phyloP scores from a whole-genome alignment of 2,113 vertebrate genomes.

The Brachypteracias leptosomus region DNA sequence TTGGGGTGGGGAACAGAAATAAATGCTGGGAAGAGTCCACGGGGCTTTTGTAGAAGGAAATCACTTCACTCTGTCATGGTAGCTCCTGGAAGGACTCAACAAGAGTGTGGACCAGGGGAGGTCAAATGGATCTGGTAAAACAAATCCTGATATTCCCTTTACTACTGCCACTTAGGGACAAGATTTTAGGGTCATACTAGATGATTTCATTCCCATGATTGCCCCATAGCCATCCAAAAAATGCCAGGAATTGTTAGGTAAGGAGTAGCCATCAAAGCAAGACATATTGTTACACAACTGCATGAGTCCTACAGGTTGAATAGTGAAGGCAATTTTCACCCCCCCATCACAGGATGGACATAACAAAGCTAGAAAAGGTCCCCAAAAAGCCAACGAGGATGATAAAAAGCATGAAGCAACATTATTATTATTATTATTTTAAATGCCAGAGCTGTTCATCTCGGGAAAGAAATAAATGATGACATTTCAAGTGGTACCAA shows the following conservation, averaged over 20 bases:
- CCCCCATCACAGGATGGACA: background rate
- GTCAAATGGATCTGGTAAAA: background rate
- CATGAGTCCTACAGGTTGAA: background rate
- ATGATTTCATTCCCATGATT: background rate
- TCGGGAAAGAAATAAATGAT: background rate
- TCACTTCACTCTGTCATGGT: background rate
- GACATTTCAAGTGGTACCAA: no score
- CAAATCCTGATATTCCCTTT: background rate
- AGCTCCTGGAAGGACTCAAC: background rate
- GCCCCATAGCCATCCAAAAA: background rate
- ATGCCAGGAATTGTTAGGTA: background rate
- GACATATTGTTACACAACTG: background rate
- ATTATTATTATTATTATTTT: background rate
- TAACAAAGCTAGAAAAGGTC: background rate
- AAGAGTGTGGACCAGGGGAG: background rate
- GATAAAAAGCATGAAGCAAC: background rate
- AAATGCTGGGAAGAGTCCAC: background rate
- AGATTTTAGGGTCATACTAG: background rate
- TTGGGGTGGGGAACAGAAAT: background rate
- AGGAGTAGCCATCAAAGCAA: background rate
- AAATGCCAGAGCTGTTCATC: background rate
- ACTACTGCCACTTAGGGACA: background rate
- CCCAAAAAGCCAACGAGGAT: background rate
- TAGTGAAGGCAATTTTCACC: background rate
- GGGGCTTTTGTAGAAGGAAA: background rate